Evolutionary conservation across 1,140 invertebrate species (phyloP), one percentile per base, ranked within the genome.

Genomic region (Leptopilina clavipes): DNA sequence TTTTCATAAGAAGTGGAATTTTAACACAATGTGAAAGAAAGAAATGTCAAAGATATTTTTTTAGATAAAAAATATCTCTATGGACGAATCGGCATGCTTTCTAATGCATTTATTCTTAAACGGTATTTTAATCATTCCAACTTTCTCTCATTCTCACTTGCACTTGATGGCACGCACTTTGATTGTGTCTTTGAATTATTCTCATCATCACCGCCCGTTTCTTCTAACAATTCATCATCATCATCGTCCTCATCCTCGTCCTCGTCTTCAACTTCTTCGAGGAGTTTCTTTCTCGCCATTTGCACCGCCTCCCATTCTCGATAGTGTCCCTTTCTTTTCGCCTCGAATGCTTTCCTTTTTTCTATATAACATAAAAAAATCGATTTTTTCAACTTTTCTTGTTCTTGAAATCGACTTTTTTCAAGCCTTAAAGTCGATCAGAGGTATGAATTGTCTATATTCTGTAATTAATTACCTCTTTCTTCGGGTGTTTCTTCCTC

Each of bases 251-350:
- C 95, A 10, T 96, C 95, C 19, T 95, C 94, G n/a, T 89, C 88
- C 1, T 95, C 95, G 0, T 97, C 96, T 12, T 97, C 96, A 19
- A 96, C 95, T 76, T 98, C 97, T 85, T 98, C 95, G 76, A 96
- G 93, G 91, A 98, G 93, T 74, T 98, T 91, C 90, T 98, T 95
- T 82, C 96, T 91, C 3, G 97, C 97, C 79, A 98, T 89, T 89
- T 98, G 96, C 0, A 98, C 94, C 5, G 97, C 97, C 88, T 97
- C 94, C 89, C 97, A 99, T 89, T 99, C 98, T 89, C 98, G 98
- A 90, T 99, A 99, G 88, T 99, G 98, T 77, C 96, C 94, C 91
- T 98, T 98, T 73, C 98, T 92, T 88, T 98, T 99, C 52, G 94
- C 93, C 89, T 98, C 96, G 87, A 98, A 98, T 77, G 94, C 92